Base-by-base conservation (phyloP, 1,140 invertebrate genomes). In the Bombus superbus region DNA sequence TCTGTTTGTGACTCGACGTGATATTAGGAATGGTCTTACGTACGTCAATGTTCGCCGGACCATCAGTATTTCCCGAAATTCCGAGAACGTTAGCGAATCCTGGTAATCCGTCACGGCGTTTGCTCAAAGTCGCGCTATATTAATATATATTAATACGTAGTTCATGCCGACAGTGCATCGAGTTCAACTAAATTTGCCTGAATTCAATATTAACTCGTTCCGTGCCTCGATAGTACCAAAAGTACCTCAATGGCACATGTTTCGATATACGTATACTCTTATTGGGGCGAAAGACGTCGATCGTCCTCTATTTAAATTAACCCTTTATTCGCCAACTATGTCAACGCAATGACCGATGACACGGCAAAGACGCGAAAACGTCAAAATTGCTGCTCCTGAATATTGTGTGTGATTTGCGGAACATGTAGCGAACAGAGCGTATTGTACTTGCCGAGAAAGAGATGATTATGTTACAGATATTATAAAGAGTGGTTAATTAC, bases 161-260 rank as follows among this genome's bases (percentile, higher is more conserved):
- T 81, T 81, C 44, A 81, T 73, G 22, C 8, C 57, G 8, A 9
- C 22, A 2, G 3, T 47, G 28, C 42, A 42, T 25, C 42, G 11
- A 47, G 68, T 18, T n/a, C 3, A 9, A n/a, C 35, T 78, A 77
- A 79, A 71, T 71, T 71, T 53, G 38, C 68, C 18, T 18, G 40
- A 42, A 78, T 72, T 84, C 68, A 77, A 77, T 83, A 86, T 83
- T 82, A 82, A 69, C 80, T n/a, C 59, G n/a, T 9, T 25, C 44
- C 9, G 15, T 25, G 53, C 32, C 32, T 13, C 38, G 1, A 6
- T 6, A 8, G 69, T 35, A 40, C 22, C 18, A 8, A 53, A 53
- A 53, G 47, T 53, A 47, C 15, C 44, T 18, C 44, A 6, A 47
- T 47, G 18, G 44, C 18, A 53, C 18, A 8, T 8, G 47, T 53